phyloP scores from a whole-genome alignment of 2,113 vertebrate species.

The Myxocyprinus asiaticus region DNA sequence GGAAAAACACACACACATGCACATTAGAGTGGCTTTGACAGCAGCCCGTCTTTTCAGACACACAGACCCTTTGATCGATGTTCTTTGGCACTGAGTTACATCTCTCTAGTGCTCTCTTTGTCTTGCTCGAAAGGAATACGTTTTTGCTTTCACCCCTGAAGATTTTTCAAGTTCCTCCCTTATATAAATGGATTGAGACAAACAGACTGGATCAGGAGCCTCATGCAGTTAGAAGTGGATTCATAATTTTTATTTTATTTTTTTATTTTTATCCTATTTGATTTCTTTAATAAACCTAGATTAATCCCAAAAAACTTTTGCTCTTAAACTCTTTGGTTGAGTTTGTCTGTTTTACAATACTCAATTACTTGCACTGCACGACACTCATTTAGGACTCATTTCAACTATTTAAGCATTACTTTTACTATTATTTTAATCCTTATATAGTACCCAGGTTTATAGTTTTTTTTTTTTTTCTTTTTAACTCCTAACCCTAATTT shows the following conservation, averaged over 20 bases:
- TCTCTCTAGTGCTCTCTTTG: slow-evolving; percentile 6
- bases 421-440: no score
- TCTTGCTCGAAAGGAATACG: slow-evolving; percentile 1
- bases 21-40: slow-evolving; percentile 12
- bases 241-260: not conserved
- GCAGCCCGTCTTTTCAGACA: not conserved
- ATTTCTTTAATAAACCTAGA: not conserved
- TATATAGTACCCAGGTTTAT: no score
- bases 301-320: no score
- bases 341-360: no score
- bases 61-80: slow-evolving; percentile 20
- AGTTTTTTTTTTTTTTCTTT: no score
- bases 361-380: no score
- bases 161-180: slow-evolving; percentile 5
- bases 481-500: no score
- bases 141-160: slow-evolving; percentile 21
- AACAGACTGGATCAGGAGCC: not conserved
- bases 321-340: no score
- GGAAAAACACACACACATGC: not conserved
- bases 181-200: not conserved
- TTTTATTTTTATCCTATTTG: not conserved
- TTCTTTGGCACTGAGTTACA: slow-evolving; percentile 3
- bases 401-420: no score
- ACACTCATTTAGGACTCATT: no score
- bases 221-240: not conserved